Percentiles rank a stretch among this genome's conserved stretches.
These are phyloP conservation scores for Trematocara caparti DNA, from an alignment of 2,797 vertebrate species.

Conservation along the genomic window DNA sequence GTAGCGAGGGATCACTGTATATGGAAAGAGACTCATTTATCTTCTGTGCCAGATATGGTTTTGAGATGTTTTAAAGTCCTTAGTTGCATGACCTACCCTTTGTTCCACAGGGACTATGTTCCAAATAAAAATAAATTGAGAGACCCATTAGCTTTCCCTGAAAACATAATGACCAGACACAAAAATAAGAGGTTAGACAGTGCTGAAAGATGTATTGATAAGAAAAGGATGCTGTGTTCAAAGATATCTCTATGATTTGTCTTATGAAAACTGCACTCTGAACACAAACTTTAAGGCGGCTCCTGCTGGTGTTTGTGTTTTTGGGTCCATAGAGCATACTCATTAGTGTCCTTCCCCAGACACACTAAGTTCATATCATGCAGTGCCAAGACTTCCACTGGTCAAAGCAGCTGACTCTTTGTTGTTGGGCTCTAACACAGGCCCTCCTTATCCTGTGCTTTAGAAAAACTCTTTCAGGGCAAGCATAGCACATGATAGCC, in stretches of 20 bases:
- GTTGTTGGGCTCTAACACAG: neutral
- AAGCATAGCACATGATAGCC: neutral
- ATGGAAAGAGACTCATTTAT: neutral
- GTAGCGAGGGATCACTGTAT: too few species aligned
- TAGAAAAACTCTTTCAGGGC: neutral
- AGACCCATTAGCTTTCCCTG: neutral
- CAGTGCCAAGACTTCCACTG: neutral
- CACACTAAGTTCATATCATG: neutral
- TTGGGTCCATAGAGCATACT: neutral
- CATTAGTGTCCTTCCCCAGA: neutral
- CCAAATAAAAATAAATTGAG: neutral
- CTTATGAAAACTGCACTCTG: neutral
- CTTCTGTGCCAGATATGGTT: neutral
- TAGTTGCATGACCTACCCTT: neutral
- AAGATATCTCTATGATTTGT: neutral
- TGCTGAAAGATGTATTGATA: neutral
- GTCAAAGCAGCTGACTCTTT: neutral
- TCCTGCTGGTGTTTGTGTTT: neutral
- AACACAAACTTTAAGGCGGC: neutral
- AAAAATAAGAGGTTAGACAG: neutral
- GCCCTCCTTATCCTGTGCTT: neutral
- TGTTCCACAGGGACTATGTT: neutral
- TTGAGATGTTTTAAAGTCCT: neutral
- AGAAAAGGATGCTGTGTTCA: neutral
- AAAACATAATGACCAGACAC: neutral